Conservation (phyloP, 1,140 invertebrate species). For the Meloidogyne floridensis region DNA sequence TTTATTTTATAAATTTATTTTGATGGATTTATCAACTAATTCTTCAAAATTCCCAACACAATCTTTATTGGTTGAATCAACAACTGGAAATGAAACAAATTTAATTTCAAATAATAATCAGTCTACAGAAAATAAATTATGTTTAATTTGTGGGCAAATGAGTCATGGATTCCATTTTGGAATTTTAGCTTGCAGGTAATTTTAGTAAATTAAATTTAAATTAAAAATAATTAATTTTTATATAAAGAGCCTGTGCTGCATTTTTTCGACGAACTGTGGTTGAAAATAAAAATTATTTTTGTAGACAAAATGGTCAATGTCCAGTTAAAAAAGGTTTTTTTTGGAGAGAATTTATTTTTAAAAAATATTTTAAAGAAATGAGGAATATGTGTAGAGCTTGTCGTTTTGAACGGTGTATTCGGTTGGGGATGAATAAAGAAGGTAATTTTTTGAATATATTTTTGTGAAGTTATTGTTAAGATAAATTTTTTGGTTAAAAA, state of each 20-base stretch:
- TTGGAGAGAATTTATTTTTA: neutral
- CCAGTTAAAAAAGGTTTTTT: conserved; percentile 46
- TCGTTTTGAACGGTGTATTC: conserved; percentile 43
- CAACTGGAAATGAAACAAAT: conserved; percentile 18
- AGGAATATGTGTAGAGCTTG: conserved; percentile 54
- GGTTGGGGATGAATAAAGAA: conserved; percentile 52
- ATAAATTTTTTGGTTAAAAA: neutral
- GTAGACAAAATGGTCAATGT: conserved; percentile 48
- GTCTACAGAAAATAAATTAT: neutral
- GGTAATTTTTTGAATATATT: conserved; percentile 23
- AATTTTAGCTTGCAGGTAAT: conserved; percentile 47
- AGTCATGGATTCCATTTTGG: conserved; percentile 54
- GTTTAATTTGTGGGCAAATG: conserved; percentile 49
- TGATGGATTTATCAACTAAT: neutral
- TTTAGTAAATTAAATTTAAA: neutral
- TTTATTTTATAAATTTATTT: no score
- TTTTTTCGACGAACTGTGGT: conserved; percentile 54
- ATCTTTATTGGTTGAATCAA: conserved; percentile 22
- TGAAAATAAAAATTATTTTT: conserved; percentile 51
- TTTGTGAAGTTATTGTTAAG: neutral
- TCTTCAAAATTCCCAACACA: conserved; percentile 22
- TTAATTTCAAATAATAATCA: neutral
- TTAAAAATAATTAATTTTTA: conserved; percentile 27
- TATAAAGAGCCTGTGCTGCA: conserved; percentile 46
- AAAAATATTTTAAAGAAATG: conserved; percentile 36